Conservation (phyloP, 2,797 vertebrate species). For the Limnodromus scolopaceus region DNA sequence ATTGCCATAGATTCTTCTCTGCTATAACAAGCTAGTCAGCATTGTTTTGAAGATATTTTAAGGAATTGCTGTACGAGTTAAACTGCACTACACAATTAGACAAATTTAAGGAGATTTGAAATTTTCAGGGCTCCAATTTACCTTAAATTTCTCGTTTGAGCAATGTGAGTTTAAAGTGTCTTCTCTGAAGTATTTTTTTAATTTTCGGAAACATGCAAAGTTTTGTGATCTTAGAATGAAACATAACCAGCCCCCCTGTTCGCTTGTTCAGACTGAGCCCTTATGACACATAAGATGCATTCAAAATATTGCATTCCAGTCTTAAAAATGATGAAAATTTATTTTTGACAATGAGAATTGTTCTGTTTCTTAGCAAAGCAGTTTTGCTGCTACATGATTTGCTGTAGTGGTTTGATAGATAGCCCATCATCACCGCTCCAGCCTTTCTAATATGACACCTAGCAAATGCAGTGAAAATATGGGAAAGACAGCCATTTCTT, state of each 20-base stretch:
- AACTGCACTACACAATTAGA: not conserved
- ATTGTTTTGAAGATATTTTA: not conserved
- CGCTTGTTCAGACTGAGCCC: not conserved
- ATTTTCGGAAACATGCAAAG: not conserved
- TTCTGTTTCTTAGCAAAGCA: not conserved
- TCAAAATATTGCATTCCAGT: not conserved
- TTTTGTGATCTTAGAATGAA: not conserved
- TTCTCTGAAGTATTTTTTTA: not conserved
- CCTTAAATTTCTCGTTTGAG: not conserved
- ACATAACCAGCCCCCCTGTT: not conserved
- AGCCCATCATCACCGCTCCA: not conserved
- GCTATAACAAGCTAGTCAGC: not conserved
- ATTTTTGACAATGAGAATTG: not conserved
- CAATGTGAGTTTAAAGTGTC: not conserved
- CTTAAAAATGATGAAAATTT: not conserved
- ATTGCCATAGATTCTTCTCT: not conserved
- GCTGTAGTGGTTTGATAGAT: not conserved
- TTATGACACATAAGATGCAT: not conserved
- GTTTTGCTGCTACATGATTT: not conserved
- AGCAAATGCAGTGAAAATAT: not conserved
- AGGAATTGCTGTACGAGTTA: not conserved
- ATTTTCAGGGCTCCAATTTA: not conserved
- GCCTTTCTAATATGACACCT: not conserved
- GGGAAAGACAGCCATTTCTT: not conserved
- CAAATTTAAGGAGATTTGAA: not conserved